phyloP scores from a whole-genome alignment of 2,797 vertebrate genomes.

The Sternarchorhynchus goeldii region DNA sequence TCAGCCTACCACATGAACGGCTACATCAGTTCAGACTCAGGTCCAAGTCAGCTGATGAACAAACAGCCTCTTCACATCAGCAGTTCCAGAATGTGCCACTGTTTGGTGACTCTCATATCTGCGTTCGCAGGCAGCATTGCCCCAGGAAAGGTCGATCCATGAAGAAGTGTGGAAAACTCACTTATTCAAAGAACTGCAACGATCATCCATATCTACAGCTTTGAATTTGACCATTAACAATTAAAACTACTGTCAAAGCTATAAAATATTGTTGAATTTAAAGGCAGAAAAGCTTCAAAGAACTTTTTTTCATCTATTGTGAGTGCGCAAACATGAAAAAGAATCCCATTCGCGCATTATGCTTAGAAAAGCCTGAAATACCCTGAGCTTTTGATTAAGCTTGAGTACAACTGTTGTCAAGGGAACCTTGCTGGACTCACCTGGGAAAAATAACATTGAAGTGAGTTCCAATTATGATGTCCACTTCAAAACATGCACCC shows the following conservation, averaged over 20 bases:
- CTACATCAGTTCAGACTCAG: slow-evolving; percentile 13
- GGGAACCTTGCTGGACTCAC: not conserved
- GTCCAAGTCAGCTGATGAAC: not conserved
- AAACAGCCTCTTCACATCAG: not conserved
- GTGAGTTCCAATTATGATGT: not conserved
- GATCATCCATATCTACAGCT: too few relatives aligned
- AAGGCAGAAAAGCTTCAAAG: too few relatives aligned
- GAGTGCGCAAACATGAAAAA: not conserved
- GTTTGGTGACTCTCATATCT: not conserved
- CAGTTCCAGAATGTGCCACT: not conserved
- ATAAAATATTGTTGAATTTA: too few relatives aligned
- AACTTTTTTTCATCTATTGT: too few relatives aligned
- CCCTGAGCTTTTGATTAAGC: not conserved
- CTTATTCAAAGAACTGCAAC: not conserved
- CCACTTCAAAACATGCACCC: not conserved
- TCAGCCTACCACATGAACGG: slow-evolving; percentile 3
- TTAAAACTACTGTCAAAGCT: too few relatives aligned
- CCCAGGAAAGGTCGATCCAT: not conserved
- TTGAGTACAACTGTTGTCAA: not conserved
- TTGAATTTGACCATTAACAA: too few relatives aligned
- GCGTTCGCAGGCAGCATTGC: too few relatives aligned
- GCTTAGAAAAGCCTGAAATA: not conserved
- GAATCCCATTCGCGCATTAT: not conserved
- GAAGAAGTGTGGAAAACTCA: not conserved
- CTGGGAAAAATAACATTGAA: not conserved